Conservation (phyloP, 2,797 vertebrate genomes). For the Malacoraja senta region DNA sequence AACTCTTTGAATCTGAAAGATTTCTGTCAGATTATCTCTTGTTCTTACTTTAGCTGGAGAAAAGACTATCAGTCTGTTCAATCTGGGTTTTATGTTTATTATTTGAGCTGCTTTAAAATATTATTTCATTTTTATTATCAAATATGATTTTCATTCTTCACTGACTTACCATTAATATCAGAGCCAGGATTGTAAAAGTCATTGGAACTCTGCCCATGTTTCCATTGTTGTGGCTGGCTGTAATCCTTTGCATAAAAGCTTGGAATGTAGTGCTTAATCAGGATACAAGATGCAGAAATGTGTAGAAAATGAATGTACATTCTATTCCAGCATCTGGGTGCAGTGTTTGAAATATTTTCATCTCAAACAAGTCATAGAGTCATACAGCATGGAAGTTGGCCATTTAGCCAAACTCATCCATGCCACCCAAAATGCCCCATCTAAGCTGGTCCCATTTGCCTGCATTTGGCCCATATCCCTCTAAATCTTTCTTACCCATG, state of each 20-base stretch:
- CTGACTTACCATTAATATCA: background rate
- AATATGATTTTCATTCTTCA: background rate
- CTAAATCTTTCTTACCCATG: too few species aligned
- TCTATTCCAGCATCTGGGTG: background rate
- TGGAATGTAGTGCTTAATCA: background rate
- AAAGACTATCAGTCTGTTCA: background rate
- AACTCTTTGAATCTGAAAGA: background rate
- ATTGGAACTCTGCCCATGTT: background rate
- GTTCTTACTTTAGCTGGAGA: background rate
- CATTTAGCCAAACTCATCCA: too few species aligned
- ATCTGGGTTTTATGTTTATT: background rate
- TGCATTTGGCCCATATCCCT: too few species aligned
- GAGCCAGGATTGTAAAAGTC: background rate
- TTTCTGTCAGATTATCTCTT: background rate
- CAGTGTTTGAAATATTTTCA: background rate
- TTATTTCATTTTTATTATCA: background rate
- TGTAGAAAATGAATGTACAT: background rate
- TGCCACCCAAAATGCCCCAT: too few species aligned
- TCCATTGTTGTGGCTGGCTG: background rate
- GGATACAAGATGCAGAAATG: background rate
- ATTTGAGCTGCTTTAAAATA: conserved; percentile 5
- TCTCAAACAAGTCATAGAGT: background rate
- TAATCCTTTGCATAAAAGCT: background rate
- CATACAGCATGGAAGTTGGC: too few species aligned
- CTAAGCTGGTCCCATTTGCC: too few species aligned